A percentile compares a stretch with the other conserved stretches of the same genome.
Conservation (phyloP, 2,113 vertebrate species). For the Cyprinodon brontotheroides region DNA sequence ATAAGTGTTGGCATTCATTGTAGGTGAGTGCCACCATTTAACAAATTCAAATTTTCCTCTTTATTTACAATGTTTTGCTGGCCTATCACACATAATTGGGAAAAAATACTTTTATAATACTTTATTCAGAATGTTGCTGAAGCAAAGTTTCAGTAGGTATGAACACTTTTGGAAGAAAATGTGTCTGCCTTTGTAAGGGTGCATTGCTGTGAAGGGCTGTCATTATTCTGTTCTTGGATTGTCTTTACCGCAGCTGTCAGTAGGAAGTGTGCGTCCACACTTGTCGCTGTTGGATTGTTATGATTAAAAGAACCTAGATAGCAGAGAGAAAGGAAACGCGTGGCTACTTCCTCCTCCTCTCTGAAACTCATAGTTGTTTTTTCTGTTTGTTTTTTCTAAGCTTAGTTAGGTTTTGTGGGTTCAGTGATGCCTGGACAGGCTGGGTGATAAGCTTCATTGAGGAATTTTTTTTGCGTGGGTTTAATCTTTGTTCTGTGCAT, state of each 20-base stretch:
- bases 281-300: too few relatives aligned
- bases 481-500: slow-evolving; percentile 29
- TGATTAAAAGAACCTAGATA: slow-evolving; percentile 14
- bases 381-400: slow-evolving; percentile 11
- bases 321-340: slow-evolving; percentile 35
- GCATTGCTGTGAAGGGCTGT: slow-evolving; percentile 18
- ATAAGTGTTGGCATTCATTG: not conserved
- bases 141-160: not conserved
- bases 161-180: not conserved
- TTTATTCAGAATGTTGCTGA: not conserved
- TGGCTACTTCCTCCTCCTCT: slow-evolving; percentile 24
- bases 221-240: slow-evolving; percentile 13
- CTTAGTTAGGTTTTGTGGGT: slow-evolving; percentile 1
- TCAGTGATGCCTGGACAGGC: slow-evolving; percentile 33
- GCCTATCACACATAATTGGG: not conserved
- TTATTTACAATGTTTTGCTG: not conserved
- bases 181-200: slow-evolving; percentile 3
- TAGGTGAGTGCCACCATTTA: too few relatives aligned
- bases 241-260: slow-evolving; percentile 35
- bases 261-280: not conserved
- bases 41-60: too few relatives aligned
- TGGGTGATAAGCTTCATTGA: slow-evolving; percentile 41
- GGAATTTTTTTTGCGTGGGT: slow-evolving; percentile 29
- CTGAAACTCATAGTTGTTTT: slow-evolving; percentile 9
- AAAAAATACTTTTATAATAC: not conserved